A percentile compares a stretch with the other conserved stretches of the same genome.
These are phyloP conservation scores for Condylostylus longicornis DNA, from an alignment of 1,140 invertebrate species.

Conservation along the genomic window DNA sequence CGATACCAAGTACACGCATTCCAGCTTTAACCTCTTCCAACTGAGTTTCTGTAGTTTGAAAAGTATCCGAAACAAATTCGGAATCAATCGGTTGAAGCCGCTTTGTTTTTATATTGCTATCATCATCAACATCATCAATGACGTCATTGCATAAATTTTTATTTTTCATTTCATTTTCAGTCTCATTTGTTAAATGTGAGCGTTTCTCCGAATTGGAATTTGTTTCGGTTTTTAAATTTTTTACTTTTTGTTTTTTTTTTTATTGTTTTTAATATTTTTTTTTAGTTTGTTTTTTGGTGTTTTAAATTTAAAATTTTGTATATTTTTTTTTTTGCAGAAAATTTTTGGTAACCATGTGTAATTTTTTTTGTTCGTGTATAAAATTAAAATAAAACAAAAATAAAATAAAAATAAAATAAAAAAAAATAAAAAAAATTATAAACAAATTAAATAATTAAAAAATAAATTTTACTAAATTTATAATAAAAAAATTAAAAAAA, in stretches of 20 bases:
- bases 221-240: constrained; percentile 3
- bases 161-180: background rate
- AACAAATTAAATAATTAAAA: constrained; percentile 7
- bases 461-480: constrained; percentile 1
- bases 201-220: constrained; percentile 2
- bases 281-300: background rate
- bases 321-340: constrained; percentile 8
- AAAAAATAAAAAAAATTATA: constrained; percentile 5
- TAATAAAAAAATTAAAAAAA: constrained; percentile 1
- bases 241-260: constrained; percentile 2
- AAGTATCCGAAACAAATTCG: constrained; percentile 54
- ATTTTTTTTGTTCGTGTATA: constrained; percentile 4
- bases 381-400: constrained; percentile 7
- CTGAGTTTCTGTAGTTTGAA: constrained; percentile 43
- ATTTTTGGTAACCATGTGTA: constrained; percentile 11
- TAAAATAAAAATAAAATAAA: constrained; percentile 10
- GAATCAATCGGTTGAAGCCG: constrained; percentile 17
- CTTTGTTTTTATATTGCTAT: background rate
- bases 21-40: constrained; percentile 50
- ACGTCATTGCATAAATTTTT: background rate
- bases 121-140: background rate
- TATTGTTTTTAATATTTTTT: background rate
- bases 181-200: too few relatives aligned
- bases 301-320: background rate
- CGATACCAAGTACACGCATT: constrained; percentile 47